phyloP scores from a whole-genome alignment of 2,113 vertebrate genomes.

The Elgaria multicarinata region DNA sequence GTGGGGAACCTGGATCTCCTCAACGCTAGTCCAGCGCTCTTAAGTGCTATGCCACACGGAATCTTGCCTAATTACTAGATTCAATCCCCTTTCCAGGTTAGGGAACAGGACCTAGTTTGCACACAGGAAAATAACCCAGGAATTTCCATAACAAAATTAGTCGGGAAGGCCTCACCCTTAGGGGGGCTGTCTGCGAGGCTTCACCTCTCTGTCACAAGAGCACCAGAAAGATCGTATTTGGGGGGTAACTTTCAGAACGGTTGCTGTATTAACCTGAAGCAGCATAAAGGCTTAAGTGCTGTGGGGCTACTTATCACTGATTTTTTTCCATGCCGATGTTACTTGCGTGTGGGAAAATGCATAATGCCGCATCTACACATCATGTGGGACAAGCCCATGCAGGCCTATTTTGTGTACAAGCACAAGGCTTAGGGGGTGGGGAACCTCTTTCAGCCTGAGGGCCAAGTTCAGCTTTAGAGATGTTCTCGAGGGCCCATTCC shows the following conservation, averaged over 20 bases:
- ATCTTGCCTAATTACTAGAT: neutral
- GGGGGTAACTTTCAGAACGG: neutral
- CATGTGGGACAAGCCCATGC: neutral
- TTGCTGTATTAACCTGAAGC: neutral
- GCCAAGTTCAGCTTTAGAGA: no score
- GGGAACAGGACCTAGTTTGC: neutral
- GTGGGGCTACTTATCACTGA: neutral
- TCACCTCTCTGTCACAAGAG: neutral
- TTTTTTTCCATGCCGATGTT: neutral
- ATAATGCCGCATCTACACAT: neutral
- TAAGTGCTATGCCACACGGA: neutral
- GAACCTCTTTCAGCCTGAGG: no score
- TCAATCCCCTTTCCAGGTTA: neutral
- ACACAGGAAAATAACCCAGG: neutral
- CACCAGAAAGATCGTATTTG: neutral
- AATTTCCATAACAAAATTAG: constrained; percentile 2
- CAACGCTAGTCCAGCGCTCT: neutral
- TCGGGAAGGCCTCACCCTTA: neutral
- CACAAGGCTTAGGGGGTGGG: no score
- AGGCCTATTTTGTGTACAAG: neutral
- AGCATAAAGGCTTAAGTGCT: neutral
- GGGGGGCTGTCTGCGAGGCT: neutral
- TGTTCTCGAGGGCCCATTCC: no score
- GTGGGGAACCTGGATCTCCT: neutral
- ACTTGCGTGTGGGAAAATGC: neutral